These are phyloP conservation scores for Pelodytes ibericus DNA, from an alignment of 2,797 vertebrate species.

Conservation along the genomic window DNA sequence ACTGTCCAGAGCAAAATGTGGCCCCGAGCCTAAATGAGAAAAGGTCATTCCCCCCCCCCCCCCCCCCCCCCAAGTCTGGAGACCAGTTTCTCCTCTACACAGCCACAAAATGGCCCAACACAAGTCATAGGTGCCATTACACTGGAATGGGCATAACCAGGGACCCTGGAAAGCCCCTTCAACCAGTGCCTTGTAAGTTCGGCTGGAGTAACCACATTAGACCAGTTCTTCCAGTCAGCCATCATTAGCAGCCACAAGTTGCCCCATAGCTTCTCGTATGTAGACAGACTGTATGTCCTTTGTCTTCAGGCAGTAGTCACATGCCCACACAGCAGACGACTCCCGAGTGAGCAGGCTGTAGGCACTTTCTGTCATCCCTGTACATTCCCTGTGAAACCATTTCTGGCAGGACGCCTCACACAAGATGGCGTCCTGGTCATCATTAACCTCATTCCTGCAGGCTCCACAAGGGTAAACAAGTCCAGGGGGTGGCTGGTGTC, in stretches of 20 bases:
- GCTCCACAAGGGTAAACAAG: conserved; percentile 86
- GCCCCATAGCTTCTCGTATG: conserved; percentile 91
- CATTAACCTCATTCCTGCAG: conserved; percentile 91
- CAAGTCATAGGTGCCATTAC: too few species aligned
- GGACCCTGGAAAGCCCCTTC: background rate
- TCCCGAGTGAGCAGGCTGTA: conserved; percentile 94
- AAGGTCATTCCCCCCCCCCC: too few species aligned
- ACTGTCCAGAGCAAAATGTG: background rate
- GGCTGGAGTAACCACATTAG: background rate
- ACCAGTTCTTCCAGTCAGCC: conserved; percentile 72
- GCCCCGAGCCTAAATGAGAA: background rate
- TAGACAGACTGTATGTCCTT: conserved; percentile 98
- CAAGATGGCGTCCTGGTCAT: conserved; percentile 95
- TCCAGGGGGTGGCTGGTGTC: conserved; percentile 73
- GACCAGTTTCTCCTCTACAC: background rate
- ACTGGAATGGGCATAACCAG: too few species aligned
- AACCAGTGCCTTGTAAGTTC: background rate
- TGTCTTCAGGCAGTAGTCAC: conserved; percentile 96
- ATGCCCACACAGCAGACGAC: conserved; percentile 94
- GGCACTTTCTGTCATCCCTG: conserved; percentile 93
- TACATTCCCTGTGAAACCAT: conserved; percentile 98
- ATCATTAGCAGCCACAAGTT: conserved; percentile 92
- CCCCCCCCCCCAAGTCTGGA: too few species aligned
- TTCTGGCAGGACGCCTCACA: conserved; percentile 97
- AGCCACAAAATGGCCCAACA: too few species aligned